Evolutionary conservation across 2,113 vertebrate genomes (phyloP), one percentile per base, ranked within the genome.

Genomic region (Tamias sibiricus): DNA sequence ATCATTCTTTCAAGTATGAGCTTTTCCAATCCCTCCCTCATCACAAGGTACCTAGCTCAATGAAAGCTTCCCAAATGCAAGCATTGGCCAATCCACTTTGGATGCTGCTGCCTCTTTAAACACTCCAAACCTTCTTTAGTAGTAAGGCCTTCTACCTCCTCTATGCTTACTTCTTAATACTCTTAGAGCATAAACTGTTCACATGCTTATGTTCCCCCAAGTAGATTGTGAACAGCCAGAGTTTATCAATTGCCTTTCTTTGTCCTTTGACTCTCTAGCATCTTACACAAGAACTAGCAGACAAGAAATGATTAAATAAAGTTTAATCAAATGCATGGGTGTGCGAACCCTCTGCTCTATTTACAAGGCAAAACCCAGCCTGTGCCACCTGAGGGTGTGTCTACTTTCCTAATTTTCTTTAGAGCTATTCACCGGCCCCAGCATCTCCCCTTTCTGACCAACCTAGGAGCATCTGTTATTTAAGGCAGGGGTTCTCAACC

Each of bases 1-100:
- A 54, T 92, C 69, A 52, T 84, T 87, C 47, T 87, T 87, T 90
- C 13, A 72, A 68, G 17, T 76, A 32, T 37, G 77, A 47, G 77
- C 42, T 92, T 92, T 30, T 66, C 47, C 6, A 66, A 68, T 64
- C 57, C 77, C 42, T 64, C 66, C 77, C 42, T 82, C 24, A 30
- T 19, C 57, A 47, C 32, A 76, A 49, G 26, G 28, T 1, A 32
- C 20, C 37, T 35, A 49, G 87, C 52, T 66, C 47, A 10, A 4
- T 16, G 11, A 89, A 54, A 28, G 32, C 37, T 69, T 91, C n/a
- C 40, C 66, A 57, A 47, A 52, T 59, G 35, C 59, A 87, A 84
- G 77, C 19, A 13, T 54, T 26, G 13, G 68, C 87, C 57, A 17
- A 9, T n/a, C 47, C 26, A 12, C 40, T 37, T 30, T 44, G 24